Percentiles rank a stretch among this genome's conserved stretches.
Conservation (phyloP, 2,888 invertebrate species). For the Phaonia tiefii region DNA sequence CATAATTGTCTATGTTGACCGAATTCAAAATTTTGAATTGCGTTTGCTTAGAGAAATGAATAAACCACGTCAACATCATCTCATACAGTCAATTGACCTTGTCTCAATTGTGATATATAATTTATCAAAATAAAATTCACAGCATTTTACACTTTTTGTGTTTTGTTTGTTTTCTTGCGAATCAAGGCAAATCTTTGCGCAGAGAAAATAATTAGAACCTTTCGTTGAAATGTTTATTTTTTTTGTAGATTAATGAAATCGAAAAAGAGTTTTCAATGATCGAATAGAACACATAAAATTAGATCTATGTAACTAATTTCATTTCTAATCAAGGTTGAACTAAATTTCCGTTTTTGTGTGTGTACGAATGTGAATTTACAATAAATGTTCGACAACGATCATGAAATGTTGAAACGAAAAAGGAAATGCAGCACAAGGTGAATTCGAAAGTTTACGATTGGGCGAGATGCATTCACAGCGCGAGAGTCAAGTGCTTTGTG, state of each 20-base stretch:
- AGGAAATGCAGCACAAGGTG: constrained; percentile 41
- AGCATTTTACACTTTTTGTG: background rate
- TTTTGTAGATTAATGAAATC: background rate
- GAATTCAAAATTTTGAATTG: too few species aligned
- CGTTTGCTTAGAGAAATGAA: too few species aligned
- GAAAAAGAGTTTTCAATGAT: background rate
- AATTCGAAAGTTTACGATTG: constrained; percentile 25
- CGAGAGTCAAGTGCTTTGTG: background rate
- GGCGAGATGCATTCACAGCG: background rate
- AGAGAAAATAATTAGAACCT: background rate
- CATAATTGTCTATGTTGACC: too few species aligned
- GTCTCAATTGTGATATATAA: background rate
- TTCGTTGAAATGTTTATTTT: background rate
- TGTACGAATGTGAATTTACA: background rate
- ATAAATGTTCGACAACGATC: background rate
- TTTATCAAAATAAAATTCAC: background rate
- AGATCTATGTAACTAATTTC: constrained; percentile 35
- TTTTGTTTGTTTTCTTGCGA: background rate
- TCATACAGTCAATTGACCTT: too few species aligned
- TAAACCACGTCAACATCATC: too few species aligned
- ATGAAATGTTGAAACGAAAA: constrained; percentile 8
- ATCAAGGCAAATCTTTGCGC: too few species aligned
- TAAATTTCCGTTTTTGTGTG: constrained; percentile 55
- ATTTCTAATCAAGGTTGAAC: constrained; percentile 54
- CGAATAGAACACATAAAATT: too few species aligned